Evolutionary conservation across 64 coral and sea anemone species (phyloP).

Genomic region (Dendronephthya gigantea): DNA sequence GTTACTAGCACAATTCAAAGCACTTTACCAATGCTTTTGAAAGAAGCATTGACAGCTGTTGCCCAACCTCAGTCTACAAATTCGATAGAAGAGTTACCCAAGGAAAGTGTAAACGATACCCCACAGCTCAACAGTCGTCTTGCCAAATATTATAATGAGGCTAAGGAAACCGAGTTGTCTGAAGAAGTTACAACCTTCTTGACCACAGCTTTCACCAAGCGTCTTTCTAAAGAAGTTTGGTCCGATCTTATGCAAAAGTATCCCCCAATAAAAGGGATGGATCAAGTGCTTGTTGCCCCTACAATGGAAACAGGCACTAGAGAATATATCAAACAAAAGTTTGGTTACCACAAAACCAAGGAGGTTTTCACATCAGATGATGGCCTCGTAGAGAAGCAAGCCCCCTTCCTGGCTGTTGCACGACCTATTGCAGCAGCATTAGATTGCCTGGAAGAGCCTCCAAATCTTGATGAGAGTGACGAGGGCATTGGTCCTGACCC

Average conservation of each 20-base stretch:
- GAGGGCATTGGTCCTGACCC: background rate
- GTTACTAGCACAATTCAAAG: background rate
- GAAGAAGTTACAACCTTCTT: background rate
- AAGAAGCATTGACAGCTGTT: background rate
- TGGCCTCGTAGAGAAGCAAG: conserved; percentile 6
- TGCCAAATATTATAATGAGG: background rate
- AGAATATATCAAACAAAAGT: background rate
- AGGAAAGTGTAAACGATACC: background rate
- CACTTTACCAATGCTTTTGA: background rate
- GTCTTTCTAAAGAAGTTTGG: background rate
- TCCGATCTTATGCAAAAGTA: background rate
- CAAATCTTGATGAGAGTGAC: background rate
- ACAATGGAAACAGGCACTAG: conserved; percentile 14
- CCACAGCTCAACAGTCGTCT: background rate
- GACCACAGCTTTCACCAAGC: background rate
- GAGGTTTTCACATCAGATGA: conserved; percentile 17
- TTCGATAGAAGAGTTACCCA: background rate
- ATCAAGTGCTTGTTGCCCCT: background rate
- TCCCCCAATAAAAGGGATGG: conserved; percentile 9
- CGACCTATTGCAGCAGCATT: background rate
- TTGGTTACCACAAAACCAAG: conserved; percentile 18
- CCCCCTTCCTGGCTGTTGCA: background rate
- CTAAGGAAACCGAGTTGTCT: background rate
- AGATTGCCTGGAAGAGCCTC: background rate
- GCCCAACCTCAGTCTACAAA: background rate